phyloP scores from a whole-genome alignment of 2,888 invertebrate species.

The Ochropleura plecta region DNA sequence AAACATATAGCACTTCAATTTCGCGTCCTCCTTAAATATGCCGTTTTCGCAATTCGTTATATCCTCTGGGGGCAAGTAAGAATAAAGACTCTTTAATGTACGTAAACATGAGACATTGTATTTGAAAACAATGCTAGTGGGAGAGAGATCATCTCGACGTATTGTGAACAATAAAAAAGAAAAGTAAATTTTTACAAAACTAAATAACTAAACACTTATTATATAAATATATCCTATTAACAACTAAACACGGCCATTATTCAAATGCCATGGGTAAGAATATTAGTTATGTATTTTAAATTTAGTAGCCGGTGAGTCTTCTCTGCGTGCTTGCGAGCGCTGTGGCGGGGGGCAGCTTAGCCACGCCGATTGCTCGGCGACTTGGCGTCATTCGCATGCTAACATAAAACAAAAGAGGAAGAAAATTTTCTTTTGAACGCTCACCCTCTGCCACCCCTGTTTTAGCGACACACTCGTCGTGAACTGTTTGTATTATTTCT shows the following conservation, averaged over 20 bases:
- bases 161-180: conserved; percentile 8
- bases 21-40: conserved; percentile 89
- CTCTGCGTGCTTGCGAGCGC: conserved; percentile 45
- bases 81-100: conserved; percentile 86
- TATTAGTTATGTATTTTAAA: conserved; percentile 2
- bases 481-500: conserved; percentile 88
- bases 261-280: not conserved
- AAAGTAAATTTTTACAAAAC: not conserved
- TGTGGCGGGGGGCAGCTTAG: conserved; percentile 71
- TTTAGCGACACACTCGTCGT: conserved; percentile 87
- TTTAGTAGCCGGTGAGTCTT: conserved; percentile 25
- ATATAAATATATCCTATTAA: no score
- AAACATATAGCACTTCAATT: conserved; percentile 90
- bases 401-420: conserved; percentile 85
- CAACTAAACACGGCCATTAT: not conserved
- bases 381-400: conserved; percentile 82
- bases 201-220: no score
- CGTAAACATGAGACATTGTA: conserved; percentile 79
- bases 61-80: conserved; percentile 88
- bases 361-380: conserved; percentile 80
- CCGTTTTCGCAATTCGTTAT: conserved; percentile 90
- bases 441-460: conserved; percentile 88
- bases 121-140: conserved; percentile 73
- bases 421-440: conserved; percentile 82
- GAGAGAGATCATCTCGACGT: conserved; percentile 36